Evolutionary conservation across 2,888 invertebrate species (phyloP), one percentile per base, ranked within the genome.

Genomic region (Rotaria socialis): DNA sequence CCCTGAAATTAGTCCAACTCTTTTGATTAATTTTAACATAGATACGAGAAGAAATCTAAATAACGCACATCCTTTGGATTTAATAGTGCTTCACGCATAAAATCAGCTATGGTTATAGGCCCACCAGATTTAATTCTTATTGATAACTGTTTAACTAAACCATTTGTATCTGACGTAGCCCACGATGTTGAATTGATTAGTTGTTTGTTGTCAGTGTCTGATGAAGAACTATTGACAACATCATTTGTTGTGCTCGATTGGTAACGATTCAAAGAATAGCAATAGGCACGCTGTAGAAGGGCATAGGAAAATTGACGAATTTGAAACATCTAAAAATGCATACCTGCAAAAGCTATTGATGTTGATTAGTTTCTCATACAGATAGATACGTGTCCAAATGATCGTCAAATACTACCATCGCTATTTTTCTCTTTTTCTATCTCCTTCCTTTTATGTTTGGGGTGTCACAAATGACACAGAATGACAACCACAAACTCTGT

Each of bases 1-100:
- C 97, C 97, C 91, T 91, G 88, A 67, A 88, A 60, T 22, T 43
- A 35, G 52, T 22, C 35, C 6, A 3, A 35, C 6, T 14, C 55
- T 50, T 1, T 24, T 50, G n/a, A 50, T 27, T 85, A 27, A 11
- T 67, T 47, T 75, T 24, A 24, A 0, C 43, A 75, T 43, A 27
- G 2, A n/a, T 80, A 24, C 0, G 43, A 1, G 16, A 87, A 58
- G 2, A 58, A 52, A 22, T n/a, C 19, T 11, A 75, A 11, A 7
- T 4, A 50, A 86, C 35, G 19, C 35, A 87, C 87, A 84, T 84
- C 60, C 74, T 55, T 60, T 35, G 87, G 87, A 85, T 87, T 85
- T 43, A 80, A 84, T 35, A 87, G 50, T 43, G 85, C 75, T 84
- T 87, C 85, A 35, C 84, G 80, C 87, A 87, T 87, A 47, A 84